These are phyloP conservation scores for Vanessa atalanta DNA, from an alignment of 1,140 invertebrate genomes.

Conservation along the genomic window DNA sequence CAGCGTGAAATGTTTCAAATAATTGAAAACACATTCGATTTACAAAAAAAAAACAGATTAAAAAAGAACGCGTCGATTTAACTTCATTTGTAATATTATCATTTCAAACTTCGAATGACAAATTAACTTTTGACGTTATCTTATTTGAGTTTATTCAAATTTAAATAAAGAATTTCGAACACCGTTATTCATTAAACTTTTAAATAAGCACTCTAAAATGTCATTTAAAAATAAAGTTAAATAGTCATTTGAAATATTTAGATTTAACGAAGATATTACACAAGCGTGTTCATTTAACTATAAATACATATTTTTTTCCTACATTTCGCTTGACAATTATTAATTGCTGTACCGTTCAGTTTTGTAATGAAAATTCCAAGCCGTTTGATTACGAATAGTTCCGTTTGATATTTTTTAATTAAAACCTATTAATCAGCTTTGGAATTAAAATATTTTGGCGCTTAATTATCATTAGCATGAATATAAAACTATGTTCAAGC, in stretches of 20 bases:
- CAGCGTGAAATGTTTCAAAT: constrained; percentile 40
- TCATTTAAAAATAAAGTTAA: neutral
- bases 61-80: neutral
- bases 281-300: constrained; percentile 5
- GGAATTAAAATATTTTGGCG: constrained; percentile 28
- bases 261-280: constrained; percentile 7
- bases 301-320: constrained; percentile 11
- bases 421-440: constrained; percentile 28
- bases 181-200: constrained; percentile 12
- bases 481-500: neutral
- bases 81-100: neutral
- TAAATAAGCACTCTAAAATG: constrained; percentile 3
- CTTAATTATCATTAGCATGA: constrained; percentile 23
- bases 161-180: neutral
- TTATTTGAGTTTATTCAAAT: neutral
- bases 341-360: constrained; percentile 24
- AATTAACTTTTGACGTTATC: constrained; percentile 7
- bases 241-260: neutral
- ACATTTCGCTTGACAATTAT: constrained; percentile 24
- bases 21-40: constrained; percentile 1
- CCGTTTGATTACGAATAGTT: constrained; percentile 29
- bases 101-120: constrained; percentile 12
- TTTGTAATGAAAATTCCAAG: constrained; percentile 28
- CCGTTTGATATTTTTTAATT: constrained; percentile 28
- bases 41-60: neutral